Base-by-base conservation (phyloP, 2,888 invertebrate species). In the Ichneumoninae sp. region DNA sequence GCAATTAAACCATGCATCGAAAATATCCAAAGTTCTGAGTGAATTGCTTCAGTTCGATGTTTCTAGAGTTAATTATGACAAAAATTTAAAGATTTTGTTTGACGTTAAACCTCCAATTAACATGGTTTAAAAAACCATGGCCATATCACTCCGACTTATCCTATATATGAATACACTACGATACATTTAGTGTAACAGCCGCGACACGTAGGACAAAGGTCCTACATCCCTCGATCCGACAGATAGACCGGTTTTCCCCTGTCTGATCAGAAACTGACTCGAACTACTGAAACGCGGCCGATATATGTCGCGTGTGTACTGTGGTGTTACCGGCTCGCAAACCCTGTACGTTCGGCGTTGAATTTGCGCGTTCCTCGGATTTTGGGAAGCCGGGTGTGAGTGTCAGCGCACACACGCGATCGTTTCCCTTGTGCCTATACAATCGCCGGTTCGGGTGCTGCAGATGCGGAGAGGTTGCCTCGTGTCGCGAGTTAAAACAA, bases 401-500 rank as follows among this genome's bases (percentile, higher is more conserved):
- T 86, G 82, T 81, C 74, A 22, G 66, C 36, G 30, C 30, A 76
- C 26, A 66, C 30, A 7, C 54, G 8, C 36, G 77, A 60, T 77
- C 60, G 70, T 70, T 40, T 52, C 22, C 47, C 30, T 40, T 70
- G 60, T 81, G 47, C 70, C 80, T 83, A 65, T 78, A 66, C 50
- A 60, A 71, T 57, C 16, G 52, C 47, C 4, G 26, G 60, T 60
- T 69, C 44, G 77, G 82, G 63, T 26, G 60, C 57, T 63, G 78
- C 77, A 74, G 47, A 77, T 54, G 76, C 71, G 75, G 68, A 70
- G 68, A 73, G 68, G 57, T 73, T 63, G 73, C 75, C 79, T 68
- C 74, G 85, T 70, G 66, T 54, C 81, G 74, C 86, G 77, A 82
- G 88, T 88, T 88, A 86, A 87, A 89, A 89, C 90, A 90, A 90